A percentile compares a stretch with the other conserved stretches of the same genome.
These are phyloP conservation scores for Penaeus monodon DNA, from an alignment of 2,888 invertebrate genomes.

Conservation along the genomic window DNA sequence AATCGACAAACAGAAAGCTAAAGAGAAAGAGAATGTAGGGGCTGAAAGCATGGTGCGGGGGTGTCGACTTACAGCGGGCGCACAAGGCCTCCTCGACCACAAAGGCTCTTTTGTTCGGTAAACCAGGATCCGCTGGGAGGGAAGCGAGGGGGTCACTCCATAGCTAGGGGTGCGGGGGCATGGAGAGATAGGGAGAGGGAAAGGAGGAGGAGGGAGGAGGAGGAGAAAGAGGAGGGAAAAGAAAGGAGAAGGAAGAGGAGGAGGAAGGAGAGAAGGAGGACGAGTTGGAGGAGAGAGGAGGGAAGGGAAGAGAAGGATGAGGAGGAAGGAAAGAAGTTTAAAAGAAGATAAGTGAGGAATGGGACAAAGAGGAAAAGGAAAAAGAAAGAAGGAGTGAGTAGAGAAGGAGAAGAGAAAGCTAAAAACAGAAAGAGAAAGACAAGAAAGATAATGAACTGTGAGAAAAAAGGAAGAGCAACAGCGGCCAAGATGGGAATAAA, in stretches of 20 bases:
- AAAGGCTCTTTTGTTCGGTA: too few species aligned
- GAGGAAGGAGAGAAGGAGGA: neutral
- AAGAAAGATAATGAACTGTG: neutral
- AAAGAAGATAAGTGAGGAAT: neutral
- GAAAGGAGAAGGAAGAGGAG: neutral
- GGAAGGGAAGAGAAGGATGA: neutral
- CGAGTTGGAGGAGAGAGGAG: neutral
- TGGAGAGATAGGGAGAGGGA: neutral
- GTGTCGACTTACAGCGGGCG: too few species aligned
- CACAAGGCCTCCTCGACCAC: too few species aligned
- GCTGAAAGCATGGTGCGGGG: too few species aligned
- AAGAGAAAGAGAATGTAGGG: too few species aligned
- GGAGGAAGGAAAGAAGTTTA: neutral
- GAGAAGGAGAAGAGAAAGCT: neutral
- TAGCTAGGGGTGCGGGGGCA: neutral
- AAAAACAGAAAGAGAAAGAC: neutral
- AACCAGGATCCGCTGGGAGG: too few species aligned
- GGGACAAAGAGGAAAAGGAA: neutral
- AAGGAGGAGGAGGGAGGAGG: too few species aligned
- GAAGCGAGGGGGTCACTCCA: too few species aligned
- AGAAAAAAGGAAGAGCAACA: too few species aligned
- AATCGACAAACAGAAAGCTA: too few species aligned
- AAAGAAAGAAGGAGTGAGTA: neutral
- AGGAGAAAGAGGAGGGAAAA: accelerated
- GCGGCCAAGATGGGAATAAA: too few species aligned